Evolutionary conservation across 2,113 vertebrate genomes (phyloP).

Genomic region (Athene noctua): DNA sequence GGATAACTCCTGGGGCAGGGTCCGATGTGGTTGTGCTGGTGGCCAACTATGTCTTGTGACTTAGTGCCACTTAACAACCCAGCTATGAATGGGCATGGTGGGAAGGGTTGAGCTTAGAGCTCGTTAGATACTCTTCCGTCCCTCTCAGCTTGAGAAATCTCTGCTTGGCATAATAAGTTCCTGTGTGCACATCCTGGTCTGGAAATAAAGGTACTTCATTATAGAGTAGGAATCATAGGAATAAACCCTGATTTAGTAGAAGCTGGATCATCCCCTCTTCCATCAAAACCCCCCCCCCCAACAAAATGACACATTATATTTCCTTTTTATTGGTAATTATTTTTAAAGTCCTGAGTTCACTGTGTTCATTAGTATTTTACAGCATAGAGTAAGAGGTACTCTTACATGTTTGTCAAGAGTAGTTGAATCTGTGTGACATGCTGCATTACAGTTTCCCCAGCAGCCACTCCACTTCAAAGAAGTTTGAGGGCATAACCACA

Average conservation of each 20-base stretch:
- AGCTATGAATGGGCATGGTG: rapidly evolving
- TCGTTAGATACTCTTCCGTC: background rate
- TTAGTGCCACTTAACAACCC: background rate
- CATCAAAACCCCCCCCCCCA: background rate
- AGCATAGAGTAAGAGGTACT: background rate
- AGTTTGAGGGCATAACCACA: background rate
- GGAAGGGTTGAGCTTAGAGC: background rate
- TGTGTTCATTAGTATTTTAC: background rate
- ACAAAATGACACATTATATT: background rate
- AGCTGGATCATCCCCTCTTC: background rate
- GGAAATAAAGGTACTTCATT: background rate
- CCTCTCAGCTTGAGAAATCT: background rate
- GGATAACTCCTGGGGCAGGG: background rate
- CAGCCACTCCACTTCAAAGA: background rate
- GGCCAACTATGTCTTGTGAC: background rate
- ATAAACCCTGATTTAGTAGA: background rate
- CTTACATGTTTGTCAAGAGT: background rate
- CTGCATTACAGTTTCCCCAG: background rate
- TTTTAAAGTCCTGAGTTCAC: background rate
- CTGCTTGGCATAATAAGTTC: background rate
- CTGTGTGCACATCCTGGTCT: background rate
- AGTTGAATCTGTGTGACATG: background rate
- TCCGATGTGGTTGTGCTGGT: background rate
- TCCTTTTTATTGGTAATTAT: background rate
- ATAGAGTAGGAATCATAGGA: background rate